A percentile compares a stretch with the other conserved stretches of the same genome.
These are phyloP conservation scores for Parthenolecanium corni DNA, from an alignment of 2,888 invertebrate species.

Conservation along the genomic window DNA sequence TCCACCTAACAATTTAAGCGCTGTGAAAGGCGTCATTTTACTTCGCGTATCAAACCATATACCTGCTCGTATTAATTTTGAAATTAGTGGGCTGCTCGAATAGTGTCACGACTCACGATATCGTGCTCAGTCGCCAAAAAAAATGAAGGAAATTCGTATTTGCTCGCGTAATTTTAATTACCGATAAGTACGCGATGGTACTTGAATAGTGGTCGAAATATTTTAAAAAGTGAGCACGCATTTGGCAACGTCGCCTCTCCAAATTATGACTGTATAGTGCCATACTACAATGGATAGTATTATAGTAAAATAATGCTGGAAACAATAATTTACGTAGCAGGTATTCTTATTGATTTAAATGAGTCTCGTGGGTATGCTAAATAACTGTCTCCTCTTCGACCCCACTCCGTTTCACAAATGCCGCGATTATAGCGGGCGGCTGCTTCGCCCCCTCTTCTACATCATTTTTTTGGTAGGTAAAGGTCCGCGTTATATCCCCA, in stretches of 20 bases:
- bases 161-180: no score
- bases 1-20: no score
- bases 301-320: slow-evolving; percentile 24
- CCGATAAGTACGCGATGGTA: not conserved
- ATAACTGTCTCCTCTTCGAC: slow-evolving; percentile 33
- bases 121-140: no score
- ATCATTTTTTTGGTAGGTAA: not conserved
- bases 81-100: no score
- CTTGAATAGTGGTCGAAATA: not conserved
- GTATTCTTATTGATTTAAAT: slow-evolving; percentile 33
- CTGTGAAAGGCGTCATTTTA: no score
- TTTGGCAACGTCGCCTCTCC: slow-evolving; percentile 23
- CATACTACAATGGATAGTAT: no score
- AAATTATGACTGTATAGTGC: slow-evolving; percentile 8
- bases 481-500: slow-evolving; percentile 5
- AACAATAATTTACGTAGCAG: slow-evolving; percentile 29
- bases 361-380: slow-evolving; percentile 32
- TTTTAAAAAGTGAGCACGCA: not conserved
- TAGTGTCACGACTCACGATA: no score
- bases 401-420: slow-evolving; percentile 16
- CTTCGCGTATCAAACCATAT: no score
- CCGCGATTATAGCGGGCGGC: slow-evolving; percentile 30
- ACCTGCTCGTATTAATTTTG: no score
- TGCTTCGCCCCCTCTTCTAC: slow-evolving; percentile 29
- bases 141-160: no score